Evolutionary conservation across 2,113 vertebrate genomes (phyloP).

Genomic region (Alligator mississippiensis): DNA sequence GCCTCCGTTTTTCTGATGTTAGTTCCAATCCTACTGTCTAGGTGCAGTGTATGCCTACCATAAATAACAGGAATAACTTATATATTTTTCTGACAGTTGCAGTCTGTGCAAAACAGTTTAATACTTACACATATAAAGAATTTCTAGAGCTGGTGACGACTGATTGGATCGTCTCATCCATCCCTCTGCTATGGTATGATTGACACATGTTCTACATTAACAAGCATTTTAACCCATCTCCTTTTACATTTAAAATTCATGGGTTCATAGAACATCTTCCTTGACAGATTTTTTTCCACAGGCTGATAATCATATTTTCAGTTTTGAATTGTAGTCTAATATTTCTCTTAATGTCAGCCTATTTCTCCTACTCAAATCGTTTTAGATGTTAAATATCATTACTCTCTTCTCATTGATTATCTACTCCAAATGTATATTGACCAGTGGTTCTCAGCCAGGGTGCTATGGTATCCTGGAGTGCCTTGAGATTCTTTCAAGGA

Average conservation of each 20-base stretch:
- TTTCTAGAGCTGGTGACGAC: not conserved
- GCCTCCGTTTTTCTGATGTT: slow-evolving; percentile 32
- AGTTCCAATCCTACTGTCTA: slow-evolving; percentile 23
- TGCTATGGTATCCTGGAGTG: too few relatives aligned
- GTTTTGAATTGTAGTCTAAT: not conserved
- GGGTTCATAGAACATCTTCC: not conserved
- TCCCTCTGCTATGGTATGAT: accelerated
- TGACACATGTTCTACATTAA: not conserved
- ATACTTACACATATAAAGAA: not conserved
- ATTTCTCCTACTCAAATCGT: not conserved
- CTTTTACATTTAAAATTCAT: not conserved
- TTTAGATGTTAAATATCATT: not conserved
- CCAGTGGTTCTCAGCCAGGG: too few relatives aligned
- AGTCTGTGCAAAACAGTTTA: not conserved
- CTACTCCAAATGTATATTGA: not conserved
- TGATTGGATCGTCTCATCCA: not conserved
- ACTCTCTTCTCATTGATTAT: not conserved
- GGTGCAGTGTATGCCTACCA: not conserved
- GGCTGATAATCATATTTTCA: not conserved
- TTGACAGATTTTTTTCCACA: not conserved
- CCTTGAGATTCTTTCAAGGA: too few relatives aligned
- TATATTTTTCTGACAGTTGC: not conserved
- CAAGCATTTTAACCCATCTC: not conserved
- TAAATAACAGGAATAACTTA: slow-evolving; percentile 1
- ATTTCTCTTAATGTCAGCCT: not conserved